Percentiles rank a stretch among this genome's conserved stretches.
These are phyloP conservation scores for Thereuonema tuberculata DNA, from an alignment of 1,140 invertebrate genomes.

Conservation along the genomic window DNA sequence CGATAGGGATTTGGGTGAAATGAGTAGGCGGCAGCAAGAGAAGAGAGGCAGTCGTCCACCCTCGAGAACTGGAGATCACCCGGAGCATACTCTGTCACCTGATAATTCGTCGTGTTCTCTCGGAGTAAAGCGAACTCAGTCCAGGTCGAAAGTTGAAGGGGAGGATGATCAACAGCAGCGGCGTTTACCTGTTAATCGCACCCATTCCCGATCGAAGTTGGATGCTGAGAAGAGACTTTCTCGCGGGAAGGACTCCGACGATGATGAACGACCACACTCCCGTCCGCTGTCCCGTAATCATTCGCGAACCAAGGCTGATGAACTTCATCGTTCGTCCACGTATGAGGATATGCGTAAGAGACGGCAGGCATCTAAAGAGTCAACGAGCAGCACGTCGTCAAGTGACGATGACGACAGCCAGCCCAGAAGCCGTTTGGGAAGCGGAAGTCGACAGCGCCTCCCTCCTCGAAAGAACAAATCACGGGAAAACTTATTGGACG, in stretches of 20 bases:
- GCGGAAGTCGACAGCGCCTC: not conserved
- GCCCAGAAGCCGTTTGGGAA: not conserved
- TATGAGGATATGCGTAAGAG: not conserved
- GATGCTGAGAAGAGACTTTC: not conserved
- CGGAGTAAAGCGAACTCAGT: too few species aligned
- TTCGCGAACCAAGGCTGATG: not conserved
- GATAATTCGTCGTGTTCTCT: too few species aligned
- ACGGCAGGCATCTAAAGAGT: conserved; percentile 12
- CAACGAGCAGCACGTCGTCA: not conserved
- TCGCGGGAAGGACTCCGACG: not conserved
- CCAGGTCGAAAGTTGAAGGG: too few species aligned
- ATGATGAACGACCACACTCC: too few species aligned
- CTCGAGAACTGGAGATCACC: too few species aligned
- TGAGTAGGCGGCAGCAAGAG: not conserved
- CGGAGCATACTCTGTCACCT: too few species aligned
- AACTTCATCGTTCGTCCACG: too few species aligned
- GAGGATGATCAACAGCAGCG: conserved; percentile 5
- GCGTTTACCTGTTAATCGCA: too few species aligned
- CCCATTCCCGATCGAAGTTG: too few species aligned
- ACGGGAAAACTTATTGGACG: not conserved
- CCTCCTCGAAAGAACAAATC: conserved; percentile 3
- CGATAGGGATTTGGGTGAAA: conserved; percentile 8
- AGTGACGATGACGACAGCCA: conserved; percentile 4
- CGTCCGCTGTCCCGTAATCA: not conserved
- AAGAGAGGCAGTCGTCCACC: too few species aligned